Percentiles rank a stretch among this genome's conserved stretches.
Evolutionary conservation across 2,113 vertebrate genomes (phyloP).

Genomic region (Neogobius melanostomus): DNA sequence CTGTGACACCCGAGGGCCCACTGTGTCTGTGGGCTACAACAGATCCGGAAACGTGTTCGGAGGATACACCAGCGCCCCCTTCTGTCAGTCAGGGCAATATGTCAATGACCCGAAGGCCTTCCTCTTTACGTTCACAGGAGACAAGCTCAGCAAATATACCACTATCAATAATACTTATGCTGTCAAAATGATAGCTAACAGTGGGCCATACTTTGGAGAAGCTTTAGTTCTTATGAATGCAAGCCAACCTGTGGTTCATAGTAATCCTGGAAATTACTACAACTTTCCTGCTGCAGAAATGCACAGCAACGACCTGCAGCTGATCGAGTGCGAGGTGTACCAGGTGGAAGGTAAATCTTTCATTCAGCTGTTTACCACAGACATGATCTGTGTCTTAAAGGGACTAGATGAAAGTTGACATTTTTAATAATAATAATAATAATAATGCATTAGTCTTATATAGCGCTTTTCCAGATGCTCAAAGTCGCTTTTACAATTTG

Average conservation of each 20-base stretch:
- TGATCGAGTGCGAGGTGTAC: slow-evolving; percentile 67
- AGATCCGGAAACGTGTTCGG: slow-evolving; percentile 64
- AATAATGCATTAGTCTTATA: too few relatives aligned
- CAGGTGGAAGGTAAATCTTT: slow-evolving; percentile 49
- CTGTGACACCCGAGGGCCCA: slow-evolving; percentile 57
- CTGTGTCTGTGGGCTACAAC: slow-evolving; percentile 70
- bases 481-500: too few relatives aligned
- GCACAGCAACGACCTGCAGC: slow-evolving; percentile 51
- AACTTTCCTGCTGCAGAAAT: slow-evolving; percentile 47
- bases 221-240: slow-evolving; percentile 24
- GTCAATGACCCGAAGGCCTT: slow-evolving; percentile 60
- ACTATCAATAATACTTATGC: not conserved
- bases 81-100: slow-evolving; percentile 34
- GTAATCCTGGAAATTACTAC: slow-evolving; percentile 37
- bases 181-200: not conserved
- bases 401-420: too few relatives aligned
- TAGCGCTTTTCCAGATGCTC: too few relatives aligned
- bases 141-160: slow-evolving; percentile 9
- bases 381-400: too few relatives aligned
- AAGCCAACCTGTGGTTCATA: not conserved
- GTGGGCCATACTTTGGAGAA: slow-evolving; percentile 58
- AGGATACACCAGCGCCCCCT: slow-evolving; percentile 52
- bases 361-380: not conserved
- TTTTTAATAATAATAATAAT: too few relatives aligned
- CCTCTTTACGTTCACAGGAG: slow-evolving; percentile 57